Evolutionary conservation across 2,113 vertebrate species (phyloP).

Genomic region (Centrocercus urophasianus): DNA sequence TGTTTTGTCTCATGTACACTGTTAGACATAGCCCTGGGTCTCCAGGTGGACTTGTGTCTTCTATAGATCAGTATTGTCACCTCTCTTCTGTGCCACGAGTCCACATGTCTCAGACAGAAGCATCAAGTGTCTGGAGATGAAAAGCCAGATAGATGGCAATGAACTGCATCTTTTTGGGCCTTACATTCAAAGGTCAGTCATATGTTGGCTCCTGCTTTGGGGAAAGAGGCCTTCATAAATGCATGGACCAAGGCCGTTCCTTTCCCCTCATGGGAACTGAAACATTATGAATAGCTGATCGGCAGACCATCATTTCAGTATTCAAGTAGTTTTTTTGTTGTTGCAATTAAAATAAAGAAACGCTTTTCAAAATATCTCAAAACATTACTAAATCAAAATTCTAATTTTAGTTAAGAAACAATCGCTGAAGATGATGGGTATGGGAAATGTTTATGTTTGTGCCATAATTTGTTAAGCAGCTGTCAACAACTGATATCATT

Average conservation of each 20-base stretch:
- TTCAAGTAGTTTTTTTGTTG: background rate
- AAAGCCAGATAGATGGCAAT: background rate
- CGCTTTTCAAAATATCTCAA: background rate
- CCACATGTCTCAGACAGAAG: background rate
- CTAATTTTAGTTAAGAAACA: background rate
- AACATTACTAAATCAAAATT: background rate
- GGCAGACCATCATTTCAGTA: background rate
- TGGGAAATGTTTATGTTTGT: background rate
- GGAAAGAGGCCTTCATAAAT: background rate
- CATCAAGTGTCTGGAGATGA: rapidly evolving
- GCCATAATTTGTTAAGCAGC: background rate
- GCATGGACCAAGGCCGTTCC: background rate
- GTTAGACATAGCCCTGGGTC: background rate
- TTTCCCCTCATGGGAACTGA: background rate
- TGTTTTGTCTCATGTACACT: background rate
- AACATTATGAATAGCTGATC: background rate
- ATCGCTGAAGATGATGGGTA: background rate
- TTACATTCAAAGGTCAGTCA: background rate
- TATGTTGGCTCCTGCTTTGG: background rate
- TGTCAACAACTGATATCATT: background rate
- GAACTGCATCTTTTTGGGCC: background rate
- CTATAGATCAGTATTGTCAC: background rate
- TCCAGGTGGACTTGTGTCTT: background rate
- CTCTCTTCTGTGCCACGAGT: background rate
- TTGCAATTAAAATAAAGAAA: background rate